Percentiles rank a stretch among this genome's conserved stretches.
Conservation (phyloP, 1,140 invertebrate genomes). For the Drosophila funebris region DNA sequence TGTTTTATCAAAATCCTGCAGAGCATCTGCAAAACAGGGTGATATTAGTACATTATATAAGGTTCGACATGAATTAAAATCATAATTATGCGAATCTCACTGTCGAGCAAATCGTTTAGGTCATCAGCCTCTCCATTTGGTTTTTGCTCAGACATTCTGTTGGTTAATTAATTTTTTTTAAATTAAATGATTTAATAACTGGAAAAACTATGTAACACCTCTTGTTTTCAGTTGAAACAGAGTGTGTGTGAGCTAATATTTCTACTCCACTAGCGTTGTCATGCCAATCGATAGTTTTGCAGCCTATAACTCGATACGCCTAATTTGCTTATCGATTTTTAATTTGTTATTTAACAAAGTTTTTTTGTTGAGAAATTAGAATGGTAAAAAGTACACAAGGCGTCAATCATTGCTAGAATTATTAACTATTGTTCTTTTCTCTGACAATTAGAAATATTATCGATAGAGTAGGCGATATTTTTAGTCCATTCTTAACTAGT, state of each 20-base stretch:
- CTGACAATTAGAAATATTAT: no score
- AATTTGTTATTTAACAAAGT: no score
- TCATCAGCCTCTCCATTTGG: constrained; percentile 74
- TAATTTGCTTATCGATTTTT: no score
- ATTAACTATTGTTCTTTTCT: no score
- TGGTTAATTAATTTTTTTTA: constrained; percentile 13
- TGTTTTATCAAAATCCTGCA: constrained; percentile 85
- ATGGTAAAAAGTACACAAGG: no score
- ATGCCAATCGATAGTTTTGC: neutral
- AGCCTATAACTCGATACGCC: neutral
- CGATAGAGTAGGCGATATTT: no score
- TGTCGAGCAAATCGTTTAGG: constrained; percentile 84
- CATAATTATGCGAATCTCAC: constrained; percentile 65
- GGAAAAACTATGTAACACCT: constrained; percentile 41
- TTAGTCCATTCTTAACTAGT: no score
- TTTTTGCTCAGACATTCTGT: constrained; percentile 74
- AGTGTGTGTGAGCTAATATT: neutral
- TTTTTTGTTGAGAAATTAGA: no score
- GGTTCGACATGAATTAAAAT: neutral
- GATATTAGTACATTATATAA: constrained; percentile 47
- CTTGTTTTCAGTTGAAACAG: constrained; percentile 25
- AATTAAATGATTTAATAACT: constrained; percentile 30
- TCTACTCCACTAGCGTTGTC: neutral
- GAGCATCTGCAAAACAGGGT: constrained; percentile 79
- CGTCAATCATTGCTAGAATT: no score